Evolutionary conservation across 2,113 vertebrate genomes (phyloP).

Genomic region (Benitochromis conjunctus): DNA sequence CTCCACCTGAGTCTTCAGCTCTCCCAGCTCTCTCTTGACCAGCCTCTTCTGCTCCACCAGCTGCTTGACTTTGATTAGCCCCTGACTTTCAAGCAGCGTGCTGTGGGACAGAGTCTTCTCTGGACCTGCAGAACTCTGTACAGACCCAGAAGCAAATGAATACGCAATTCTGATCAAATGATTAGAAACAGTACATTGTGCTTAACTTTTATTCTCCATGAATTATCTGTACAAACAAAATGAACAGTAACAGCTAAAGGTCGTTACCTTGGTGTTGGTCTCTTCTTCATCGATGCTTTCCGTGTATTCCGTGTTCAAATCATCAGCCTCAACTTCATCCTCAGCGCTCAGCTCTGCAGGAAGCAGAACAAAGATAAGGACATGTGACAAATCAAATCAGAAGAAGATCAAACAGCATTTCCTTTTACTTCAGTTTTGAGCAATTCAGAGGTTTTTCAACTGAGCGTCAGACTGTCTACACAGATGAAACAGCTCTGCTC

Average conservation of each 20-base stretch:
- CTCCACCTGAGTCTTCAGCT: constrained; percentile 85
- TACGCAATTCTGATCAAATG: neutral
- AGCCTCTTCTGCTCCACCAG: constrained; percentile 76
- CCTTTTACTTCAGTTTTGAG: neutral
- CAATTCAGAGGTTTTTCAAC: neutral
- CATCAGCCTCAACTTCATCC: constrained; percentile 51
- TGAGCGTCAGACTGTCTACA: neutral
- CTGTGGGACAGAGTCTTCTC: neutral
- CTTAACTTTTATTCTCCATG: neutral
- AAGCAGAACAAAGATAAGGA: neutral
- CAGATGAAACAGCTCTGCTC: neutral
- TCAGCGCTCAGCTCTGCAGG: constrained; percentile 69
- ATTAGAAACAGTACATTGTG: neutral
- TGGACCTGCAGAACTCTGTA: neutral
- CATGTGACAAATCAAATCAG: neutral
- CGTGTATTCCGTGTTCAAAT: constrained; percentile 64
- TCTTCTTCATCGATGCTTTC: constrained; percentile 76
- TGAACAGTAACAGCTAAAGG: neutral
- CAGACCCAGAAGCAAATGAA: neutral
- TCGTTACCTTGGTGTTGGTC: constrained; percentile 61
- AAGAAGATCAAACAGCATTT: neutral
- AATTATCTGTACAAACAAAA: accelerated
- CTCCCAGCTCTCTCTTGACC: constrained; percentile 80
- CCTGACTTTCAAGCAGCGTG: constrained; percentile 37
- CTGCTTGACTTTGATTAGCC: constrained; percentile 70